These are phyloP conservation scores for Phalacrocorax pelagicus DNA, from an alignment of 2,113 vertebrate species.

Conservation along the genomic window DNA sequence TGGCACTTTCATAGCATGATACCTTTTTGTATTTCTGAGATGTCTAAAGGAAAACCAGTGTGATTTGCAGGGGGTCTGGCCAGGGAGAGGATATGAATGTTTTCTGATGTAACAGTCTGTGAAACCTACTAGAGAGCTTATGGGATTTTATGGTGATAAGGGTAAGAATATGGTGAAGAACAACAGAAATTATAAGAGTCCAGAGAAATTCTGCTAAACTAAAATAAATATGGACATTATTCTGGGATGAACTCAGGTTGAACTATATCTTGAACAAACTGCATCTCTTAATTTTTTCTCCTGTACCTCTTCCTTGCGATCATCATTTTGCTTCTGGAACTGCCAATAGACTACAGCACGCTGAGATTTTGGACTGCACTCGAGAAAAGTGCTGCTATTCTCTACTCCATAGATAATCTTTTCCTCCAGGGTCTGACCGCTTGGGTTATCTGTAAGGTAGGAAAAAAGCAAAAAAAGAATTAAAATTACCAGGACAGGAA, in stretches of 20 bases:
- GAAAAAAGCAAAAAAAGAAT: not conserved
- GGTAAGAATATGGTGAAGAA: not conserved
- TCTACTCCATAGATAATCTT: constrained; percentile 96
- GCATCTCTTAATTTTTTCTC: not conserved
- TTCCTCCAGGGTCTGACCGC: constrained; percentile 81
- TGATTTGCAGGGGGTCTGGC: not conserved
- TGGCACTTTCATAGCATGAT: not conserved
- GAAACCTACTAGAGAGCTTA: not conserved
- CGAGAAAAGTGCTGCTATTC: constrained; percentile 97
- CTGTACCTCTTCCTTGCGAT: constrained; percentile 89
- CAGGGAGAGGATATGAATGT: not conserved
- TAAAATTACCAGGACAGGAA: not conserved
- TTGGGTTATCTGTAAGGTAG: constrained; percentile 81
- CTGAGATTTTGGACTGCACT: constrained; percentile 96
- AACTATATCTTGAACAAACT: not conserved
- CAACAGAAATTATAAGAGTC: not conserved
- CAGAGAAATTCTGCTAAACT: not conserved
- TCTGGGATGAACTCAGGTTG: not conserved
- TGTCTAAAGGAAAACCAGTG: not conserved
- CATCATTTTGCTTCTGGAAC: constrained; percentile 87
- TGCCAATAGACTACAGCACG: constrained; percentile 91
- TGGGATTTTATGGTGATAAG: not conserved
- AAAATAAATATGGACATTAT: not conserved
- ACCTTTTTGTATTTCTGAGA: not conserved
- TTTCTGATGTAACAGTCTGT: not conserved